phyloP scores from a whole-genome alignment of 2,888 invertebrate species.

The Pyrocoelia pectoralis region DNA sequence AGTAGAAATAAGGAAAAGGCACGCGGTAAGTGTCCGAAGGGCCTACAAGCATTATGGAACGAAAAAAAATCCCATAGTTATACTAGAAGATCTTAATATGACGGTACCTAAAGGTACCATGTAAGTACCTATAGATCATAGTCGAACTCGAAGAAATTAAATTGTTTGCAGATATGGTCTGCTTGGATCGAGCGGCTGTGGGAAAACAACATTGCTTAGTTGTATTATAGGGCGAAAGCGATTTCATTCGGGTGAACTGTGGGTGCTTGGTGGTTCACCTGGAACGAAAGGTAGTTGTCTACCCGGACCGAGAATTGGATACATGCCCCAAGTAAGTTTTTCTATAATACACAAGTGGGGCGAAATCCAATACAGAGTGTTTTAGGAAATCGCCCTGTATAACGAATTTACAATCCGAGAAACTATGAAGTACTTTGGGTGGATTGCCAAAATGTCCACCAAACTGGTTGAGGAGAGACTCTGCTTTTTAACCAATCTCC shows the following conservation, averaged over 20 bases:
- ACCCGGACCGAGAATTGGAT: slow-evolving; percentile 86
- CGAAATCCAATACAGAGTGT: too few relatives aligned
- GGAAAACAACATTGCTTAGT: slow-evolving; percentile 86
- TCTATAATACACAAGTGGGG: too few relatives aligned
- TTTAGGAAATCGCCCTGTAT: slow-evolving; percentile 71
- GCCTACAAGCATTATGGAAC: slow-evolving; percentile 87
- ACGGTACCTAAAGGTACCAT: slow-evolving; percentile 85
- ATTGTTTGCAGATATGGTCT: slow-evolving; percentile 79
- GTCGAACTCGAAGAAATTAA: not conserved
- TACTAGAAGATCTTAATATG: slow-evolving; percentile 89
- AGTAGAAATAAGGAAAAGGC: slow-evolving; percentile 62
- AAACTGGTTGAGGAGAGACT: slow-evolving; percentile 71
- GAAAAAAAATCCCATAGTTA: slow-evolving; percentile 79
- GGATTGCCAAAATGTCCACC: slow-evolving; percentile 80
- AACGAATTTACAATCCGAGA: slow-evolving; percentile 83
- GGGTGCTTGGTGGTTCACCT: slow-evolving; percentile 85
- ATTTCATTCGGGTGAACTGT: slow-evolving; percentile 82
- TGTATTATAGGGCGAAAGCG: slow-evolving; percentile 85
- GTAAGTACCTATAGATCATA: slow-evolving; percentile 31
- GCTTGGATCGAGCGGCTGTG: slow-evolving; percentile 89
- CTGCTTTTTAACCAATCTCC: slow-evolving; percentile 71
- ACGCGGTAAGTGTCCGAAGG: slow-evolving; percentile 84
- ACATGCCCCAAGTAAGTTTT: slow-evolving; percentile 81
- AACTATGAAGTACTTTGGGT: slow-evolving; percentile 86
- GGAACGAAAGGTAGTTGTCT: slow-evolving; percentile 85